Conservation (phyloP, 2,113 vertebrate species). For the Melanocharis versteri region DNA sequence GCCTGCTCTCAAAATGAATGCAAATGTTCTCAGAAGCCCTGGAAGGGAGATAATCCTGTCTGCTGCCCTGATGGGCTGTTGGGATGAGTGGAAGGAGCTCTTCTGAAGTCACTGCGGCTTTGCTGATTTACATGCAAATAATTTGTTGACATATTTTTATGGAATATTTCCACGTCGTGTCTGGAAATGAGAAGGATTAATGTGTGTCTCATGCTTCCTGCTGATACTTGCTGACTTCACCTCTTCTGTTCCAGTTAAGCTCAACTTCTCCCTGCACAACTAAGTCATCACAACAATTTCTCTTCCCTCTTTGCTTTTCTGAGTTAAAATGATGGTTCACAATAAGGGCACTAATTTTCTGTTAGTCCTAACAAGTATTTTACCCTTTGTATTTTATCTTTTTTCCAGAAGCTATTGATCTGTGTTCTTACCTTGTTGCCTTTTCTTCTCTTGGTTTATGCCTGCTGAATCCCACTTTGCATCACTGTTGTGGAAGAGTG, state of each 20-base stretch:
- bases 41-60: background rate
- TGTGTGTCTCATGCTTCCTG: background rate
- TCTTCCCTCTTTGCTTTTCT: background rate
- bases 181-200: background rate
- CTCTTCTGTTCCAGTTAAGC: background rate
- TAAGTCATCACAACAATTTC: background rate
- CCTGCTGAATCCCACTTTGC: background rate
- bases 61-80: background rate
- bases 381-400: background rate
- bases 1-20: background rate
- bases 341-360: background rate
- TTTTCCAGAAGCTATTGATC: background rate
- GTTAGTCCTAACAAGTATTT: background rate
- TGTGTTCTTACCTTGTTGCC: background rate
- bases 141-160: background rate
- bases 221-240: background rate
- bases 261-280: background rate
- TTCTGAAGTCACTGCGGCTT: background rate
- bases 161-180: background rate
- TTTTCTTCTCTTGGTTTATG: background rate
- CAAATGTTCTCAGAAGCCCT: background rate
- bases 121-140: background rate
- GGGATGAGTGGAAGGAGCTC: background rate
- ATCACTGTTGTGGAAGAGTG: background rate
- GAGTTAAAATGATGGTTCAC: background rate